Conservation (phyloP, 2,113 vertebrate genomes). For the Gavia stellata region DNA sequence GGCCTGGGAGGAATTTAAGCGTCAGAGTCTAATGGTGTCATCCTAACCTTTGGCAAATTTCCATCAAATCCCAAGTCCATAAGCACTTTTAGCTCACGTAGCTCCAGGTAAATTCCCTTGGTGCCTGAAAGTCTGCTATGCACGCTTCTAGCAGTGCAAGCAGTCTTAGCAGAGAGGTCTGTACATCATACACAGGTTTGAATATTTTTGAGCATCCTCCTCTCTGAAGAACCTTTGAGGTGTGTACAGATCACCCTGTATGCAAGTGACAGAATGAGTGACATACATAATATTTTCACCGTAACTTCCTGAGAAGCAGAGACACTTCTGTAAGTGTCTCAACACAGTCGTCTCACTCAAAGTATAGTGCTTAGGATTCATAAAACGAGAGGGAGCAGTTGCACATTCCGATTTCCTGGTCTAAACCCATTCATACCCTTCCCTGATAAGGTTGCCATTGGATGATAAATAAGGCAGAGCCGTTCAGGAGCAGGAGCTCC, state of each 20-base stretch:
- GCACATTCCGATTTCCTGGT: neutral
- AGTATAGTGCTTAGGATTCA: fast-evolving
- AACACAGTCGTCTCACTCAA: neutral
- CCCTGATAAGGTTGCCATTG: neutral
- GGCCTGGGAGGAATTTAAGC: neutral
- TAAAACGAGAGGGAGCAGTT: fast-evolving
- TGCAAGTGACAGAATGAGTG: neutral
- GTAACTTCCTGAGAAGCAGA: neutral
- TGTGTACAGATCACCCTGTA: neutral
- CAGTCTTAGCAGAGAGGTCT: neutral
- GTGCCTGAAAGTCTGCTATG: neutral
- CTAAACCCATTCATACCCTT: neutral
- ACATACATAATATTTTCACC: fast-evolving
- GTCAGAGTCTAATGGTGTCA: neutral
- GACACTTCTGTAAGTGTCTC: neutral
- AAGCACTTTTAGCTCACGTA: neutral
- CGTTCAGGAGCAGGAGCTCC: neutral
- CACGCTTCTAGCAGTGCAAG: neutral
- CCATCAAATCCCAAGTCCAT: neutral
- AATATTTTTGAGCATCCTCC: neutral
- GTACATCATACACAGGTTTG: neutral
- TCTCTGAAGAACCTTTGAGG: neutral
- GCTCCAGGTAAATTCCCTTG: neutral
- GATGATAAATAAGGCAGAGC: neutral
- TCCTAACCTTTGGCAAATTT: neutral